Evolutionary conservation across 2,888 invertebrate genomes (phyloP).

Genomic region (Cryptophagus acutangulus): DNA sequence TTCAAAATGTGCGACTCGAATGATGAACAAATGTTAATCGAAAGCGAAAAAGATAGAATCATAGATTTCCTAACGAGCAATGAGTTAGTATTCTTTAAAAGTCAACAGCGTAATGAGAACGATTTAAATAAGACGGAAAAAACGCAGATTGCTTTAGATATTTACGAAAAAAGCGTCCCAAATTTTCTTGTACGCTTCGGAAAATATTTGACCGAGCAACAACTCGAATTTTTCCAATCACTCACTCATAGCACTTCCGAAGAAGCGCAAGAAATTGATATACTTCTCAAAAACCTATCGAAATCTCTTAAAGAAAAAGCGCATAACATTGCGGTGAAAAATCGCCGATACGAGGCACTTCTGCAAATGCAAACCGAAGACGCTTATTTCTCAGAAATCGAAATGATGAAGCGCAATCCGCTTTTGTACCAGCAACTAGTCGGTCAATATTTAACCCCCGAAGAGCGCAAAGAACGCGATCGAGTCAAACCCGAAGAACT

Average conservation of each 20-base stretch:
- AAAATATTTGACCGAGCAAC: conserved; percentile 60
- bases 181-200: conserved; percentile 77
- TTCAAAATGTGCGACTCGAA: too few relatives aligned
- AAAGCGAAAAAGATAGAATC: too few relatives aligned
- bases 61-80: conserved; percentile 59
- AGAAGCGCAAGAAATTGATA: conserved; percentile 55
- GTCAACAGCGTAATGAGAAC: conserved; percentile 73
- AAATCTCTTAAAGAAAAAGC: conserved; percentile 47
- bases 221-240: conserved; percentile 65
- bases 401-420: conserved; percentile 92
- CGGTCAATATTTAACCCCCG: conserved; percentile 76
- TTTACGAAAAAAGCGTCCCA: conserved; percentile 61
- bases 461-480: conserved; percentile 65
- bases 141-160: conserved; percentile 58
- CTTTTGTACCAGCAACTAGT: conserved; percentile 84
- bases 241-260: conserved; percentile 33
- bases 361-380: conserved; percentile 64
- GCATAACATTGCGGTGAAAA: conserved; percentile 58
- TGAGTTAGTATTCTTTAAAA: conserved; percentile 67
- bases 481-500: conserved; percentile 54
- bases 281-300: conserved; percentile 60
- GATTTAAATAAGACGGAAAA: conserved; percentile 69
- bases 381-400: conserved; percentile 82
- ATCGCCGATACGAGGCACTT: conserved; percentile 78
- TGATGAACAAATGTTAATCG: too few relatives aligned